Conservation (phyloP, 2,113 vertebrate genomes). For the Psilopsiagon aymara region DNA sequence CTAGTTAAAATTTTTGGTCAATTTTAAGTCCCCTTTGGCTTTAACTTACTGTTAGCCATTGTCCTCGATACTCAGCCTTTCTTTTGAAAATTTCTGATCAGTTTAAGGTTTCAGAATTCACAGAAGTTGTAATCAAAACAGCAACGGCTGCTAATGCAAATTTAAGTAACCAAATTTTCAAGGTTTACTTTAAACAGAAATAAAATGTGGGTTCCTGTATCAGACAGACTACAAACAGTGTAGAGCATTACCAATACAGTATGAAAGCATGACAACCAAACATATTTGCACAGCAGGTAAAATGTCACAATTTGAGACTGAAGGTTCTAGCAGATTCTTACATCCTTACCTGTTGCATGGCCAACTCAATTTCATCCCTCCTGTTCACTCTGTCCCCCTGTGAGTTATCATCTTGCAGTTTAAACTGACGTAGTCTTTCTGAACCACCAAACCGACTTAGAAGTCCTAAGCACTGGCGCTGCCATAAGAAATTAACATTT, state of each 20-base stretch:
- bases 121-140: neutral
- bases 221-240: neutral
- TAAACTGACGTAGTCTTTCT: slow-evolving; percentile 87
- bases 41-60: neutral
- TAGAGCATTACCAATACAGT: neutral
- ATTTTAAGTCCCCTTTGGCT: neutral
- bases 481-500: neutral
- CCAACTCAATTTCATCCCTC: slow-evolving; percentile 89
- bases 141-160: neutral
- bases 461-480: slow-evolving; percentile 92
- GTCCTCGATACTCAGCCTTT: neutral
- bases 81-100: neutral
- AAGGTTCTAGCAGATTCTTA: neutral
- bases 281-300: neutral
- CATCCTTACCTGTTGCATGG: slow-evolving; percentile 90
- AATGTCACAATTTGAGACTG: neutral
- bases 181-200: neutral
- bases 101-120: neutral
- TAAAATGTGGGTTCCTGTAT: neutral
- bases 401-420: slow-evolving; percentile 84
- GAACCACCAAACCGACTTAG: slow-evolving; percentile 90
- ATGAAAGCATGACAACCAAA: neutral
- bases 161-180: neutral
- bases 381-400: slow-evolving; percentile 84
- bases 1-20: neutral